phyloP scores from a whole-genome alignment of 1,140 invertebrate genomes.

The Polypedilum pembai region DNA sequence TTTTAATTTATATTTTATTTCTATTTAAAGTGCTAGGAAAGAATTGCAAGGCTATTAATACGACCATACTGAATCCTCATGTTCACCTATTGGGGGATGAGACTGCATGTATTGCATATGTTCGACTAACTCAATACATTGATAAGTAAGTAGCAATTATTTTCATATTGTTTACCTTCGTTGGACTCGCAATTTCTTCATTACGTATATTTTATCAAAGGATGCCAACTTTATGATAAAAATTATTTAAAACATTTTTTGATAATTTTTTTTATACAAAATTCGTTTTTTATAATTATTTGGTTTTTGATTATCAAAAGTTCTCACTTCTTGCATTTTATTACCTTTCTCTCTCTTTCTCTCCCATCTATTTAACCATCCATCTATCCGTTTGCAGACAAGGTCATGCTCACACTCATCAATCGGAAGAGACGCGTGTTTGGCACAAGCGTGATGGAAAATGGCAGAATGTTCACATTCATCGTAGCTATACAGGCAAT shows the following conservation, averaged over 20 bases:
- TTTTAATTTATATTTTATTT: background rate
- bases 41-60: constrained; percentile 84
- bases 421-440: constrained; percentile 87
- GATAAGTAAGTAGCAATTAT: constrained; percentile 51
- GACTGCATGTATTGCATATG: constrained; percentile 93
- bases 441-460: constrained; percentile 93
- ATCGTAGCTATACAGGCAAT: constrained; percentile 48
- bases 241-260: no score
- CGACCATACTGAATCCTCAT: constrained; percentile 91
- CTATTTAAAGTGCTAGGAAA: constrained; percentile 46
- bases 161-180: no score
- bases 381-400: constrained; percentile 49
- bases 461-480: constrained; percentile 93
- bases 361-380: background rate
- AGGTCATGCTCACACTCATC: constrained; percentile 76
- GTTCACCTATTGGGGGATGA: constrained; percentile 93
- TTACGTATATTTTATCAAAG: no score
- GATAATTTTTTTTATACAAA: no score
- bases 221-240: no score
- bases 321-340: no score
- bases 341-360: background rate
- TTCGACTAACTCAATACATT: constrained; percentile 89
- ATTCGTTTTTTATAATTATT: no score
- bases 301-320: no score
- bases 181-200: background rate